Base-by-base conservation (phyloP, 2,888 invertebrate species). In the Smittia sp. region DNA sequence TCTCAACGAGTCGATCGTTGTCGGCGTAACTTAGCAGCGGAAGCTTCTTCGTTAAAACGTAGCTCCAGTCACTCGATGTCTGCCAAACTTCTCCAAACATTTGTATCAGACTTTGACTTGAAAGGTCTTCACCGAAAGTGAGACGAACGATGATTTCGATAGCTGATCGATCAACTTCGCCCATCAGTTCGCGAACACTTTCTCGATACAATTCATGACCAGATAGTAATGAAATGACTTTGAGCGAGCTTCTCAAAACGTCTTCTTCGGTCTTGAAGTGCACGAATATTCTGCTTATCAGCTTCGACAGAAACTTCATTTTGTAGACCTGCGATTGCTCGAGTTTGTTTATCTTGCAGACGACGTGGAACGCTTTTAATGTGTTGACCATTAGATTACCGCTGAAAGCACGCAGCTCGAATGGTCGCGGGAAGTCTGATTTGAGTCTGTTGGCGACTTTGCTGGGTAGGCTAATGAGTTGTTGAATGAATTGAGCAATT, bases 361-460 rank as follows among this genome's bases (percentile, higher is more conserved):
- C 82, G 78, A 89, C 90, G 77, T 87, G 86, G 0, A 92, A 79
- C 0, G 85, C 81, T 77, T 87, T 85, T 0, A 88, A 77, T 1
- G 90, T 79, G 76, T 90, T 89, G 75, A 86, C 85, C 24, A 87
- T 80, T 0, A 92, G 77, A 58, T 86, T 80, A 72, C 85, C 86
- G 0, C 86, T 83, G 79, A 86, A 92, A 22, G 83, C 83, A 15
- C 85, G 82, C 0, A 85, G 83, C 0, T 85, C 81, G 78, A 90
- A 91, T 18, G 85, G 82, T 74, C 84, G 83, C 0, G 88, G 86
- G 3, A 87, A 82, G 32, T 86, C 82, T 1, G 82, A 83, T 75
- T 87, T 81, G 27, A 88, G 77, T 76, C 84, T 85, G 78, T 94
- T 94, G 7, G 91, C 90, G 54, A 93, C 82, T 76, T 89, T 83